Evolutionary conservation across 2,888 invertebrate genomes (phyloP), one percentile per base, ranked within the genome.

Genomic region (Caenorhabditis angaria): DNA sequence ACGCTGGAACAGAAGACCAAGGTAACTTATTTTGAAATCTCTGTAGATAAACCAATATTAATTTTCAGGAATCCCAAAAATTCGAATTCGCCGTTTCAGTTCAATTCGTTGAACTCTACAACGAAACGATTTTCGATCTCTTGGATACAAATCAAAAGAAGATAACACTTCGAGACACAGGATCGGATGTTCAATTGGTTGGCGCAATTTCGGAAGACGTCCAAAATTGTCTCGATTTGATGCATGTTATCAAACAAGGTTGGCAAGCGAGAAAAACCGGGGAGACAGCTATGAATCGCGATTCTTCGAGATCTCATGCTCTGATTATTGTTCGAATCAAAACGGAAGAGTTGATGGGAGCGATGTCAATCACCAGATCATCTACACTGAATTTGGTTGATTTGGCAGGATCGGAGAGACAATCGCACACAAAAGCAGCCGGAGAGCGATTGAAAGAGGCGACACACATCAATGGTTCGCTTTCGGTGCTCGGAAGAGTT

Each of bases 361-460:
- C 63, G 8, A 77, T 88, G 10, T 83, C 85, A 53, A 87, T 86
- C 54, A 77, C 87, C 28, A 68, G 84, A 51, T 77, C 77, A 2
- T 88, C 89, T 0, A 86, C 89, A 88, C 83, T 89, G 51, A 88
- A 89, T 73, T 81, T 89, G n/a, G 89, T 89, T 2, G 89, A 89
- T 78, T 76, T 89, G 60, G 89, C 89, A 18, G 89, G 89, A 0
- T 88, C 88, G 59, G 89, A 89, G 74, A 75, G 89, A 55, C 89
- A 89, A 76, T 87, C 87, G 50, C 88, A 89, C 67, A 88, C 89
- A 1, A 80, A 87, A 56, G 83, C 88, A 0, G 79, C 76, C 1
- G 89, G 89, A 3, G 75, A 84, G 6, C 79, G 88, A 12, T 77
- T 89, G 18, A 89, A 88, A 85, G 89, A 89, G 67, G 89, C 89